phyloP scores from a whole-genome alignment of 1,140 invertebrate species.

The Marisa cornuarietis region DNA sequence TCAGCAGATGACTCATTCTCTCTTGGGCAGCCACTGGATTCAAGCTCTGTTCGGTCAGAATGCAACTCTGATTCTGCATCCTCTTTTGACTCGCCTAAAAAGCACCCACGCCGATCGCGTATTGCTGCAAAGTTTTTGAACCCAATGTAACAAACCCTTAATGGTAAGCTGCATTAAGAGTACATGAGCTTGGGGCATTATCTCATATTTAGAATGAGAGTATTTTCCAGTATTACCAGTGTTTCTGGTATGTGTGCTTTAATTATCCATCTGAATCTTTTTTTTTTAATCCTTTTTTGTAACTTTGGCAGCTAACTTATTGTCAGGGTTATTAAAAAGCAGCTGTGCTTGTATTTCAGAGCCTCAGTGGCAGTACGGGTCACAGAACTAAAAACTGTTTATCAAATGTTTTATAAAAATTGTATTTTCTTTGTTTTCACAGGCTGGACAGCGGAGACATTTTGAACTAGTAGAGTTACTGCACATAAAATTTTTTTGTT shows the following conservation, averaged over 20 bases:
- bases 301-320: not conserved
- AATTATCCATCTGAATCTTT: too few species aligned
- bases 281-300: not conserved
- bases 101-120: slow-evolving; percentile 8
- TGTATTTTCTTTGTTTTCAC: too few species aligned
- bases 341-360: too few species aligned
- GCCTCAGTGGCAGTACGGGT: too few species aligned
- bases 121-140: slow-evolving; percentile 20
- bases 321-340: not conserved
- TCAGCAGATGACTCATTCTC: slow-evolving; percentile 33
- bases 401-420: too few species aligned
- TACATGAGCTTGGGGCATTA: not conserved
- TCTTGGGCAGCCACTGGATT: slow-evolving; percentile 44
- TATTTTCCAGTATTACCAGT: not conserved
- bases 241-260: slow-evolving; percentile 1
- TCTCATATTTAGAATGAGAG: not conserved
- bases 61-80: slow-evolving; percentile 16
- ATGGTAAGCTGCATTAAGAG: too few species aligned
- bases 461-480: too few species aligned
- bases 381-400: too few species aligned
- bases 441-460: too few species aligned
- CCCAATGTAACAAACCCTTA: not conserved
- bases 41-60: slow-evolving; percentile 47
- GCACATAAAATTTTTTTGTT: too few species aligned
- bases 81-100: slow-evolving; percentile 2